Evolutionary conservation across 2,888 invertebrate species (phyloP).

Genomic region (Acrobasis suavella): DNA sequence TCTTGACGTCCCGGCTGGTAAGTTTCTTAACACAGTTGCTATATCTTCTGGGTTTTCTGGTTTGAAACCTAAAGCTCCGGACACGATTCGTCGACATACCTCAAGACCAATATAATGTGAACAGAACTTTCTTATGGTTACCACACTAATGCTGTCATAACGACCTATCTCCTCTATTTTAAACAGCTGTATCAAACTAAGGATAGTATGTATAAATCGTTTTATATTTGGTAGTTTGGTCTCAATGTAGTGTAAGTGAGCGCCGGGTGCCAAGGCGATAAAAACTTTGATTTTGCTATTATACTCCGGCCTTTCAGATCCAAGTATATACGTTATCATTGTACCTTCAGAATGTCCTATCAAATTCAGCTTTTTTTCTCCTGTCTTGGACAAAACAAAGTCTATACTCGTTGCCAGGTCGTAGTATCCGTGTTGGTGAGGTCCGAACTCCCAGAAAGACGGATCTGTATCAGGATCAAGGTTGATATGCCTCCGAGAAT

Average conservation of each 20-base stretch:
- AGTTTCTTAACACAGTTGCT: conserved; percentile 38
- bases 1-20: conserved; percentile 48
- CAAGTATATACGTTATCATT: conserved; percentile 75
- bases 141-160: background rate
- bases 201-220: background rate
- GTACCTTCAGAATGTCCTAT: conserved; percentile 87
- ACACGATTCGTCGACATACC: background rate
- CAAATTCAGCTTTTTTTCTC: conserved; percentile 77
- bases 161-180: background rate
- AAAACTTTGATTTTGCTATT: conserved; percentile 76
- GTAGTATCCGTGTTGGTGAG: conserved; percentile 84
- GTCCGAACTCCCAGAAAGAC: conserved; percentile 6
- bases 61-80: background rate
- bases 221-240: background rate
- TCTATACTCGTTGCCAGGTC: conserved; percentile 85
- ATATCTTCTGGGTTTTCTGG: conserved; percentile 33
- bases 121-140: background rate
- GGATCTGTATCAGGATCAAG: conserved; percentile 20
- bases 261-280: conserved; percentile 78
- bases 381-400: conserved; percentile 56
- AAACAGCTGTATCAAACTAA: background rate
- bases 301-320: conserved; percentile 76
- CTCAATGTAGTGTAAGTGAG: background rate
- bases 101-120: background rate
- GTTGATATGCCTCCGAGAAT: conserved; percentile 22